A percentile compares a stretch with the other conserved stretches of the same genome.
Conservation (phyloP, 2,888 invertebrate genomes). For the Agapetus fuscipes region DNA sequence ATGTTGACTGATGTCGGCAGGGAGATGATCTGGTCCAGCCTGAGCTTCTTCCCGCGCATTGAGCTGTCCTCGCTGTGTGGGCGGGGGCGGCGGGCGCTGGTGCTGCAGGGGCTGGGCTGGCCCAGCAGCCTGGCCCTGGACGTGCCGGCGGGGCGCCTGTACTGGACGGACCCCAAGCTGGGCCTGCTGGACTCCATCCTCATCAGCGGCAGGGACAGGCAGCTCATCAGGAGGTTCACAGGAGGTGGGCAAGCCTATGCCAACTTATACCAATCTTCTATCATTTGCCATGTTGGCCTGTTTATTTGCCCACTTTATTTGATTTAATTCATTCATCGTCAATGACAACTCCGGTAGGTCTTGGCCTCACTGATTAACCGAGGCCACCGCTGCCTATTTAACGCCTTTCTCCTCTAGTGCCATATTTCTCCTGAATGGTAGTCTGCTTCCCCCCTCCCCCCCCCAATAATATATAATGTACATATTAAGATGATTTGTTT, state of each 20-base stretch:
- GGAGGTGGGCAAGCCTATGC: neutral
- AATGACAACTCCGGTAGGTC: no score
- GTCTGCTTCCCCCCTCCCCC: no score
- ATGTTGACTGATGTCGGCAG: no score
- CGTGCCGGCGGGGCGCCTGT: conserved; percentile 61
- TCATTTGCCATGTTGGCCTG: neutral
- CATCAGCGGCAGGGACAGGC: conserved; percentile 59
- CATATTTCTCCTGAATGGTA: no score
- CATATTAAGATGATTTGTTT: no score
- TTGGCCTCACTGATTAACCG: no score
- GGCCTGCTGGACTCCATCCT: conserved; percentile 59
- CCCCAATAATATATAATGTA: no score
- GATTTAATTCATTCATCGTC: no score
- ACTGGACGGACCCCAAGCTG: conserved; percentile 78
- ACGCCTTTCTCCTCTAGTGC: no score
- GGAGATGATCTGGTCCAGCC: conserved; percentile 68
- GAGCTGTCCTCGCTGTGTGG: conserved; percentile 60
- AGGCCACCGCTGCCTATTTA: no score
- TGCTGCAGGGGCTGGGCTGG: conserved; percentile 55
- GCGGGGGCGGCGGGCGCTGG: conserved; percentile 42
- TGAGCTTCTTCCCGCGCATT: conserved; percentile 55
- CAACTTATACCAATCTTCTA: conserved; percentile 1
- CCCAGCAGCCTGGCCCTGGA: conserved; percentile 70
- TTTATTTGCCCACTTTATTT: neutral
- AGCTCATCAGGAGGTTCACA: conserved; percentile 45